A percentile compares a stretch with the other conserved stretches of the same genome.
These are phyloP conservation scores for Neoaliturus tenellus DNA, from an alignment of 2,888 invertebrate species.

Conservation along the genomic window DNA sequence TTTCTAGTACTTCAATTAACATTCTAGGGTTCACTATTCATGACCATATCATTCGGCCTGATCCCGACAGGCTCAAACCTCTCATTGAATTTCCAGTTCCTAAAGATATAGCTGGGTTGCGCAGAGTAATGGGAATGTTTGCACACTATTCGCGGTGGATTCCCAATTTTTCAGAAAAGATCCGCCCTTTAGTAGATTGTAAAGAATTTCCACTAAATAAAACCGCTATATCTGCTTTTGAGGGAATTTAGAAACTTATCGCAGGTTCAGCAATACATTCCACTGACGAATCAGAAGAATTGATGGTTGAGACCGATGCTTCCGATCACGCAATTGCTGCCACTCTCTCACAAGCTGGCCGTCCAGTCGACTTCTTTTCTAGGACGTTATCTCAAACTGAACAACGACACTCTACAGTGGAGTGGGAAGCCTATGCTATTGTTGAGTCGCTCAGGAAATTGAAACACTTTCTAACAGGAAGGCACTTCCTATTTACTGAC, in stretches of 20 bases:
- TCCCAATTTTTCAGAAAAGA: slow-evolving; percentile 38
- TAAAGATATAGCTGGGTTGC: neutral
- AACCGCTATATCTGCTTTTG: neutral
- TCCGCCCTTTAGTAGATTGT: neutral
- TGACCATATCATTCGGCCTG: slow-evolving; percentile 21
- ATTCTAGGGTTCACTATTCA: neutral
- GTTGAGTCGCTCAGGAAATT: slow-evolving; percentile 62
- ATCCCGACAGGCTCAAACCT: neutral
- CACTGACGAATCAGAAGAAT: neutral
- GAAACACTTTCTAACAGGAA: slow-evolving; percentile 59
- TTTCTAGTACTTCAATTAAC: neutral
- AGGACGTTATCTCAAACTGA: slow-evolving; percentile 20
- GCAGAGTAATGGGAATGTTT: slow-evolving; percentile 24
- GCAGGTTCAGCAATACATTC: neutral
- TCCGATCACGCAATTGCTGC: slow-evolving; percentile 35
- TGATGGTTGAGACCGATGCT: slow-evolving; percentile 7
- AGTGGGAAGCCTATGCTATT: slow-evolving; percentile 60
- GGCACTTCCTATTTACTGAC: slow-evolving; percentile 60
- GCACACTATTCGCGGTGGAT: slow-evolving; percentile 27
- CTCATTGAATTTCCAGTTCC: neutral
- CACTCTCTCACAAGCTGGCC: neutral
- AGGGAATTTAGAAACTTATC: neutral
- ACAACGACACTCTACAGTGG: neutral
- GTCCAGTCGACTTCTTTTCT: slow-evolving; percentile 47
- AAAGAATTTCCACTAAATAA: slow-evolving; percentile 14